Conservation (phyloP, 2,113 vertebrate genomes). For the Grantiella picta region DNA sequence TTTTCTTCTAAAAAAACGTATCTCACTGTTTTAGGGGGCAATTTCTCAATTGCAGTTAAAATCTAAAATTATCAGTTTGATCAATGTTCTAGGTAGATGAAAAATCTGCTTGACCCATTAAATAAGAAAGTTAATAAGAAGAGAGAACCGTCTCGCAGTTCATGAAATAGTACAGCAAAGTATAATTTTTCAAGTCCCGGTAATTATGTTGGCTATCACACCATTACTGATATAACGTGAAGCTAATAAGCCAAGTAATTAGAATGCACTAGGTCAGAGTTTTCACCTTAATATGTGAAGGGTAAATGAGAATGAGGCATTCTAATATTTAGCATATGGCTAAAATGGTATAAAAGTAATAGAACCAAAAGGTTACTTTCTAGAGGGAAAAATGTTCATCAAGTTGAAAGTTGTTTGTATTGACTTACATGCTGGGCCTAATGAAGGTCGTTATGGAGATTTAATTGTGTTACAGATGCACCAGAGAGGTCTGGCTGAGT, state of each 20-base stretch:
- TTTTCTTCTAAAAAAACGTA: background rate
- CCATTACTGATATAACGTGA: slow-evolving; percentile 74
- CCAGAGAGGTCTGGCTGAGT: background rate
- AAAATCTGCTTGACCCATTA: slow-evolving; percentile 34
- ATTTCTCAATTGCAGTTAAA: background rate
- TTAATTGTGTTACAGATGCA: background rate
- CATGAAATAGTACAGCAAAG: slow-evolving; percentile 64
- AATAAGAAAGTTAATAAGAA: slow-evolving; percentile 51
- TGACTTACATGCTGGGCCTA: background rate
- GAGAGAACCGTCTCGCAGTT: slow-evolving; percentile 45
- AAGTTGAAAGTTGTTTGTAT: background rate
- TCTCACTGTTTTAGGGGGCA: background rate
- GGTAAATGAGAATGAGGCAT: slow-evolving; percentile 62
- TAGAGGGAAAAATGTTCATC: background rate
- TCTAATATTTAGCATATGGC: slow-evolving; percentile 56
- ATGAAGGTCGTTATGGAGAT: slow-evolving; percentile 3
- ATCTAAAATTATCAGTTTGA: slow-evolving; percentile 51
- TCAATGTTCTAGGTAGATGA: slow-evolving; percentile 49
- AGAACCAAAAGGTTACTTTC: background rate
- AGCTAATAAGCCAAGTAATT: slow-evolving; percentile 80
- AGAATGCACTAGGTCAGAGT: slow-evolving; percentile 73
- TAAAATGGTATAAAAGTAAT: background rate
- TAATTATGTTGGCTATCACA: slow-evolving; percentile 70
- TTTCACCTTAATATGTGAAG: slow-evolving; percentile 72
- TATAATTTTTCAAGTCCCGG: slow-evolving; percentile 71